phyloP scores from a whole-genome alignment of 2,113 vertebrate genomes.

The Pelecanus crispus region DNA sequence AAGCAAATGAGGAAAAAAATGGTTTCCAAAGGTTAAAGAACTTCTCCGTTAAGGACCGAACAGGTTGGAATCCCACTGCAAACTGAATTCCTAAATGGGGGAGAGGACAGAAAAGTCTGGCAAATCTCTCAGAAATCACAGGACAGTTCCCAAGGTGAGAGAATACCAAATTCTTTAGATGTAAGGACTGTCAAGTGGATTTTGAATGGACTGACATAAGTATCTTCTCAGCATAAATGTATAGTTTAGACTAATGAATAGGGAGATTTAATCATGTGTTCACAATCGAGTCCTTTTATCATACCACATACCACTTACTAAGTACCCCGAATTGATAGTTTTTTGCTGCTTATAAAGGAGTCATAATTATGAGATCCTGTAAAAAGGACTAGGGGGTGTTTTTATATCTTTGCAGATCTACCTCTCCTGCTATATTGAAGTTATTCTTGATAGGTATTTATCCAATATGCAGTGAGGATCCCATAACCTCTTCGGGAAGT shows the following conservation, averaged over 20 bases:
- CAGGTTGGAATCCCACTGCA: background rate
- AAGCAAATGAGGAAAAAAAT: background rate
- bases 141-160: background rate
- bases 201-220: background rate
- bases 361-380: background rate
- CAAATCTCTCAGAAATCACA: background rate
- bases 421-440: background rate
- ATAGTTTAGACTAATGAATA: background rate
- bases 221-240: background rate
- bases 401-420: background rate
- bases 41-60: background rate
- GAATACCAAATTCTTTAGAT: background rate
- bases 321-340: background rate
- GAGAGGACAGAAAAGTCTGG: background rate
- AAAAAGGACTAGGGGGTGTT: background rate
- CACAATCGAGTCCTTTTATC: background rate
- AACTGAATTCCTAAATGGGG: background rate
- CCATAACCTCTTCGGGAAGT: background rate
- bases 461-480: background rate
- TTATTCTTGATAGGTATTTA: background rate
- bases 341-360: background rate
- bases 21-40: background rate
- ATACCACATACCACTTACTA: background rate
- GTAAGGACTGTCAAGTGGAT: background rate
- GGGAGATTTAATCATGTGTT: background rate